Conservation (phyloP, 2,888 invertebrate species). For the Torymus aiolomorphi region DNA sequence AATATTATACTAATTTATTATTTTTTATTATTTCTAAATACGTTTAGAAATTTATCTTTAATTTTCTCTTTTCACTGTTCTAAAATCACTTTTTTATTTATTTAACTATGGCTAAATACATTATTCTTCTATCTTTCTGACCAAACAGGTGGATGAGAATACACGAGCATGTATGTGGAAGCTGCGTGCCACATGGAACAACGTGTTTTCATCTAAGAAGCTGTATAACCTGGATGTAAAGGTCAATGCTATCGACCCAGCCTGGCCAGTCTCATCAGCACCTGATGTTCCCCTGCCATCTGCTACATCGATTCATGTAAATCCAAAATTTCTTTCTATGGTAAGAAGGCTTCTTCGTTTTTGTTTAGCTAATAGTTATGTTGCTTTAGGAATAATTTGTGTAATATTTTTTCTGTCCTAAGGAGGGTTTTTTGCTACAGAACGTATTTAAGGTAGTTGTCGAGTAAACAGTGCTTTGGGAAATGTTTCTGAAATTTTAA, state of each 20-base stretch:
- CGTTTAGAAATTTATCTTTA: too few species aligned
- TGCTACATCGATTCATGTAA: constrained; percentile 88
- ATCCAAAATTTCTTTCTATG: constrained; percentile 92
- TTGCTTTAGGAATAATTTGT: neutral
- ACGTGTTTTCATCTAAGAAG: constrained; percentile 91
- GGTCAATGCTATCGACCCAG: constrained; percentile 92
- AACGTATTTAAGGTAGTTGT: too few species aligned
- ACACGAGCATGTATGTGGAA: constrained; percentile 95
- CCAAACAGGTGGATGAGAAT: constrained; percentile 91
- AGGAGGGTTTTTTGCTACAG: too few species aligned
- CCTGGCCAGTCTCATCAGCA: constrained; percentile 88
- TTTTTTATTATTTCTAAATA: too few species aligned
- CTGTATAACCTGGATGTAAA: constrained; percentile 93
- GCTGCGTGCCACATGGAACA: constrained; percentile 96
- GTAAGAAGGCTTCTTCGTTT: constrained; percentile 44
- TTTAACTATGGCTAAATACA: neutral
- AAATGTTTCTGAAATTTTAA: too few species aligned
- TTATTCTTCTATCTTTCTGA: constrained; percentile 1
- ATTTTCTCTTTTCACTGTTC: too few species aligned
- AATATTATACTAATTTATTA: too few species aligned
- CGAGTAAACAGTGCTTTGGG: too few species aligned
- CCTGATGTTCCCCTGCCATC: constrained; percentile 61
- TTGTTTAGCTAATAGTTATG: constrained; percentile 8
- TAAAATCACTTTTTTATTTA: too few species aligned
- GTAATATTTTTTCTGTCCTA: too few species aligned